A percentile compares a stretch with the other conserved stretches of the same genome.
Conservation (phyloP, 2,888 invertebrate genomes). For the Tipula confusa region DNA sequence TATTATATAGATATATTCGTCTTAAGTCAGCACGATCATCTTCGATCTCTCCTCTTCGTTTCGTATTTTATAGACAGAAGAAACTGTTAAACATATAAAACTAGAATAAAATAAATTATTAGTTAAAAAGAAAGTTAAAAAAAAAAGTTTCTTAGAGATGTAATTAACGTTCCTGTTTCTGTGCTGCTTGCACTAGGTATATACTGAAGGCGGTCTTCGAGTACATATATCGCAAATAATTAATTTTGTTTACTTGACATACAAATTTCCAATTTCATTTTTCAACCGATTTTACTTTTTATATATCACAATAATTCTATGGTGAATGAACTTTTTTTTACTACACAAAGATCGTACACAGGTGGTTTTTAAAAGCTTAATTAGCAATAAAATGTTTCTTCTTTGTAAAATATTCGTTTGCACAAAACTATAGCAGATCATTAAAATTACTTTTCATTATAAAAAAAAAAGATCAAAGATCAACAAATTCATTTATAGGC, state of each 20-base stretch:
- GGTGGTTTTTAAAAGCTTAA: background rate
- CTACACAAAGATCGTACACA: background rate
- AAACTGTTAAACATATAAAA: background rate
- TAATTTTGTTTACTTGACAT: background rate
- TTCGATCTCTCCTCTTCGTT: slow-evolving; percentile 12
- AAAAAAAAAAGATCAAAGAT: too few relatives aligned
- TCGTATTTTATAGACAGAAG: background rate
- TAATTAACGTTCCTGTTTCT: slow-evolving; percentile 12
- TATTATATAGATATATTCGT: background rate
- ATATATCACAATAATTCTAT: background rate
- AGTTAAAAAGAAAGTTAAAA: background rate
- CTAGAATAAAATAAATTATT: background rate
- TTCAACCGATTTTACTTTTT: background rate
- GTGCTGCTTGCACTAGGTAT: background rate
- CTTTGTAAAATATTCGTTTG: background rate
- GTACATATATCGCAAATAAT: background rate
- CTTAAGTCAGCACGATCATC: background rate
- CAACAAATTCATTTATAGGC: too few relatives aligned
- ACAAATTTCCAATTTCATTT: background rate
- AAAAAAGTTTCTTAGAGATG: background rate
- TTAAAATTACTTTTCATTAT: too few relatives aligned
- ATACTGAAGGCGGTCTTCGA: background rate
- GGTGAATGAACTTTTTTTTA: background rate
- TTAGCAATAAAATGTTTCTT: background rate
- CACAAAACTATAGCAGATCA: background rate